phyloP scores from a whole-genome alignment of 2,113 vertebrate species.

The Scytalopus superciliaris region DNA sequence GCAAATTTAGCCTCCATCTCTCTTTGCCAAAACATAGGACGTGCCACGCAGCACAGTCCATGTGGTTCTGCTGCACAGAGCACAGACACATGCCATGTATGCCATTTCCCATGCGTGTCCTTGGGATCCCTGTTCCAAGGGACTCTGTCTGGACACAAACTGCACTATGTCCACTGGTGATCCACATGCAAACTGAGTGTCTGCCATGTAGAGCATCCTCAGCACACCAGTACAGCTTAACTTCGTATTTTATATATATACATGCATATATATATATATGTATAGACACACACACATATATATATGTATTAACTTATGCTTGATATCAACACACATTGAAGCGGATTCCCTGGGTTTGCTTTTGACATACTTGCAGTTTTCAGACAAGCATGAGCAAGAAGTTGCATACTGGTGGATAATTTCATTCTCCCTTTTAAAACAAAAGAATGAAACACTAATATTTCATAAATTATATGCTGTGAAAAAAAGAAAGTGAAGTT shows the following conservation, averaged over 20 bases:
- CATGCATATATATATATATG: background rate
- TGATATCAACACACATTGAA: background rate
- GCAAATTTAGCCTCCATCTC: background rate
- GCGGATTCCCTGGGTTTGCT: background rate
- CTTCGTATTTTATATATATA: too few relatives aligned
- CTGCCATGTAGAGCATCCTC: background rate
- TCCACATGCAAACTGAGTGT: accelerated
- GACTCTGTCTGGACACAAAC: accelerated
- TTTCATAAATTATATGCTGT: background rate
- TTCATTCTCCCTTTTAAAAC: background rate
- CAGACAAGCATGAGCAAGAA: background rate
- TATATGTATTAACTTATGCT: background rate
- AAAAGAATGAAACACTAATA: background rate
- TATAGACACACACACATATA: too few relatives aligned
- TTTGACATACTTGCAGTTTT: background rate
- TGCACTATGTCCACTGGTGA: background rate
- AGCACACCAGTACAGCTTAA: too few relatives aligned
- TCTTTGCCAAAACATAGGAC: background rate
- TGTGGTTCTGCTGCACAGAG: accelerated
- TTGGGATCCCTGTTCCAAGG: accelerated
- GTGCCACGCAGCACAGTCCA: background rate
- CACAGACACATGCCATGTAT: accelerated
- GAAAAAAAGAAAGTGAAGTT: background rate
- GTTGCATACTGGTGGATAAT: background rate
- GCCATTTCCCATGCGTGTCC: accelerated